A percentile compares a stretch with the other conserved stretches of the same genome.
Conservation (phyloP, 2,888 invertebrate species). For the Orthonevra nobilis region DNA sequence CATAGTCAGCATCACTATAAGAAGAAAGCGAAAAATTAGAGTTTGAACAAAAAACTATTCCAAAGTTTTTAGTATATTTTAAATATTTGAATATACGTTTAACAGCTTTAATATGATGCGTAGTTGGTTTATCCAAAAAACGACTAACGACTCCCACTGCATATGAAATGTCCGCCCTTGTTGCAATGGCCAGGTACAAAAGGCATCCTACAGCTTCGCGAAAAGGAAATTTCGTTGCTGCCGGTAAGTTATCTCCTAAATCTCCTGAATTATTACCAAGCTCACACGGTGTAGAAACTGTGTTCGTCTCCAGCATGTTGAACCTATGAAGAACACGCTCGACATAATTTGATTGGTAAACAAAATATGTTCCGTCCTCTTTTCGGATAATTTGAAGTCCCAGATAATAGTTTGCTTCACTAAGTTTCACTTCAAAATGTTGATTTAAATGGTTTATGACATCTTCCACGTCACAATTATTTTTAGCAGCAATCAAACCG, state of each 20-base stretch:
- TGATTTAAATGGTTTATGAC: background rate
- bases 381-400: conserved; percentile 14
- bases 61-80: too few relatives aligned
- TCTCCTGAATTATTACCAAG: conserved; percentile 33
- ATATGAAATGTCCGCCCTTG: conserved; percentile 63
- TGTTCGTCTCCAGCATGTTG: conserved; percentile 52
- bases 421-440: too few relatives aligned
- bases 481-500: conserved; percentile 67
- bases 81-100: too few relatives aligned
- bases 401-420: conserved; percentile 11
- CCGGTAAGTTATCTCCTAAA: background rate
- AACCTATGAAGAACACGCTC: conserved; percentile 57
- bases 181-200: conserved; percentile 61
- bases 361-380: conserved; percentile 44
- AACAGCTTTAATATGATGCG: conserved; percentile 1
- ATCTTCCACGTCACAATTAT: conserved; percentile 6
- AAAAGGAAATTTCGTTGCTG: conserved; percentile 44
- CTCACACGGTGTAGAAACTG: conserved; percentile 55
- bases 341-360: conserved; percentile 50
- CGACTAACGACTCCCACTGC: too few relatives aligned
- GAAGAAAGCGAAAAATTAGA: conserved; percentile 2
- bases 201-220: conserved; percentile 64
- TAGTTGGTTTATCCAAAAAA: conserved; percentile 8
- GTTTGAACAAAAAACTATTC: too few relatives aligned
- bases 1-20: too few relatives aligned